phyloP scores from a whole-genome alignment of 1,140 invertebrate genomes.

The Drosophila saltans region DNA sequence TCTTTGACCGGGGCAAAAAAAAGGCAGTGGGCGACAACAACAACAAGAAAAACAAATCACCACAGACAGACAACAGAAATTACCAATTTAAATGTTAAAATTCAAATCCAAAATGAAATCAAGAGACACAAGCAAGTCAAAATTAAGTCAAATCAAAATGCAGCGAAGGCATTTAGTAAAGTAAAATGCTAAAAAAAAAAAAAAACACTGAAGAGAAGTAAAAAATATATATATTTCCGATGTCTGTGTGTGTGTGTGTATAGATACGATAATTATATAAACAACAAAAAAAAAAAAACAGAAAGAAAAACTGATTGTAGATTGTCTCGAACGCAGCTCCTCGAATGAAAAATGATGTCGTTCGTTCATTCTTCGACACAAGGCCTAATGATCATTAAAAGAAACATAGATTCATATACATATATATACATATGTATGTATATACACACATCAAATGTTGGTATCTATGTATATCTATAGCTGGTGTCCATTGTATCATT shows the following conservation, averaged over 20 bases:
- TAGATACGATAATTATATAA: constrained; percentile 62
- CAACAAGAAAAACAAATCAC: constrained; percentile 32
- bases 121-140: constrained; percentile 54
- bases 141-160: constrained; percentile 76
- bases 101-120: constrained; percentile 54
- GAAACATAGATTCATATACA: constrained; percentile 33
- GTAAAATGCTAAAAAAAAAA: constrained; percentile 52
- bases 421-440: neutral
- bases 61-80: constrained; percentile 45
- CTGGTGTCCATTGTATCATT: constrained; percentile 13
- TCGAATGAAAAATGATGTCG: constrained; percentile 60
- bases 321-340: constrained; percentile 40
- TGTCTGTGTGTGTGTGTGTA: neutral
- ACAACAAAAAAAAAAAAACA: constrained; percentile 50
- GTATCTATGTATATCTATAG: constrained; percentile 39
- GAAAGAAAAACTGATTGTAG: constrained; percentile 40
- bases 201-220: constrained; percentile 22
- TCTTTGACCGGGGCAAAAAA: constrained; percentile 17
- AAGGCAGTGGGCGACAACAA: constrained; percentile 67
- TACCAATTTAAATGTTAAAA: constrained; percentile 76
- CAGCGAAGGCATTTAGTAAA: constrained; percentile 60
- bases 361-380: constrained; percentile 34
- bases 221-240: constrained; percentile 5
- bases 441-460: neutral
- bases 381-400: constrained; percentile 60